Evolutionary conservation across 2,888 invertebrate genomes (phyloP), one percentile per base, ranked within the genome.

Genomic region (Cotesia congregata): DNA sequence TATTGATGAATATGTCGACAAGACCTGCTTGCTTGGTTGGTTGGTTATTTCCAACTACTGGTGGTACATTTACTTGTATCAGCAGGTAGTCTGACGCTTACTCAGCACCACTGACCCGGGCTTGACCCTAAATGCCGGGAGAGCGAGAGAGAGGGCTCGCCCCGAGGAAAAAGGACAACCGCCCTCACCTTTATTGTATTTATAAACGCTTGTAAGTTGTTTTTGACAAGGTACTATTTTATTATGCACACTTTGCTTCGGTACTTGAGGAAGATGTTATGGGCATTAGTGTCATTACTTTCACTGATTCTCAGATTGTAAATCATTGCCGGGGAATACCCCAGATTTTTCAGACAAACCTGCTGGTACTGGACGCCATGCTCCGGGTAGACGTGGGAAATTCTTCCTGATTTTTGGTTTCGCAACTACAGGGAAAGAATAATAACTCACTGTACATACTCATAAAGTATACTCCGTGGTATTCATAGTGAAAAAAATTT

Each of bases 1-100:
- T 50, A 38, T 17, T 41, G 40, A 20, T 59, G 20, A 67, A 59
- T 73, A 15, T 64, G n/a, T 20, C n/a, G 68, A 61, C 59, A 72
- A 30, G 67, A 86, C 86, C 85, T 86, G 85, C 83, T 83, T 82
- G 50, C 12, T 12, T 50, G 50, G 50, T 50, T 12, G 50, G 50
- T 50, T 50, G 12, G 50, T 50, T 50, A 50, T 12, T 83, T 86
- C 84, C 80, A 82, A 82, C 86, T 86, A 85, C 85, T 87, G 85
- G 84, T 81, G 80, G 83, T 85, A 50, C 50, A 87, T 88, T 87
- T 85, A 86, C 85, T 81, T 81, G 80, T 79, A 72, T 78, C 85
- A 80, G 80, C 85, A 83, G 86, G 85, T 82, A 85, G 85, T 81
- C 78, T 76, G 72, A 71, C 20, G 15, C 61, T 67, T 60, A 50